These are phyloP conservation scores for Antennarius maculatus DNA, from an alignment of 2,797 vertebrate species.

Conservation along the genomic window DNA sequence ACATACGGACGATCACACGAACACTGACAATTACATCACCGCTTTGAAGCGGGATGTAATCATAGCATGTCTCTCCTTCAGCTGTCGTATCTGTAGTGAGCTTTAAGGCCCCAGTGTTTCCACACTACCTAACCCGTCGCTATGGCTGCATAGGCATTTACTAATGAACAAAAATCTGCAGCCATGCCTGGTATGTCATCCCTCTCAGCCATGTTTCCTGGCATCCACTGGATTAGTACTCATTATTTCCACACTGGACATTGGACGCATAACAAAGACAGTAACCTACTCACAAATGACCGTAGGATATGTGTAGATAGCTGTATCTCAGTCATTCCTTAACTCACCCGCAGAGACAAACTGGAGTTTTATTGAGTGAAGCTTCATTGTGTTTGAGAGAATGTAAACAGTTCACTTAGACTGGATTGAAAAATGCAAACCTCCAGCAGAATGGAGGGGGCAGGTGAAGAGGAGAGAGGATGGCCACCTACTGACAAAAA, in stretches of 20 bases:
- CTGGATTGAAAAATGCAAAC: conserved; percentile 45
- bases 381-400: conserved; percentile 18
- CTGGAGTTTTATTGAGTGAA: conserved; percentile 34
- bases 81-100: conserved; percentile 34
- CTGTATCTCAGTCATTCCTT: conserved; percentile 71
- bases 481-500: conserved; percentile 27
- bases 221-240: conserved; percentile 42
- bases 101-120: conserved; percentile 37
- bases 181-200: conserved; percentile 73
- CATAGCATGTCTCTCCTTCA: conserved; percentile 15
- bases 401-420: conserved; percentile 23
- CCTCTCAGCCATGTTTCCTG: conserved; percentile 56
- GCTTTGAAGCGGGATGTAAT: too few relatives aligned
- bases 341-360: conserved; percentile 44
- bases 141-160: conserved; percentile 58
- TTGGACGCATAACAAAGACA: conserved; percentile 18
- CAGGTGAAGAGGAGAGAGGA: conserved; percentile 19
- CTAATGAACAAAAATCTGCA: conserved; percentile 79
- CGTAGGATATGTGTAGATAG: conserved; percentile 76
- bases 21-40: too few relatives aligned
- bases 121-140: conserved; percentile 30
- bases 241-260: conserved; percentile 49
- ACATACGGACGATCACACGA: too few relatives aligned
- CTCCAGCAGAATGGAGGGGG: conserved; percentile 28
- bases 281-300: conserved; percentile 46